A percentile compares a stretch with the other conserved stretches of the same genome.
These are phyloP conservation scores for Bucorvus abyssinicus DNA, from an alignment of 2,797 vertebrate genomes.

Conservation along the genomic window DNA sequence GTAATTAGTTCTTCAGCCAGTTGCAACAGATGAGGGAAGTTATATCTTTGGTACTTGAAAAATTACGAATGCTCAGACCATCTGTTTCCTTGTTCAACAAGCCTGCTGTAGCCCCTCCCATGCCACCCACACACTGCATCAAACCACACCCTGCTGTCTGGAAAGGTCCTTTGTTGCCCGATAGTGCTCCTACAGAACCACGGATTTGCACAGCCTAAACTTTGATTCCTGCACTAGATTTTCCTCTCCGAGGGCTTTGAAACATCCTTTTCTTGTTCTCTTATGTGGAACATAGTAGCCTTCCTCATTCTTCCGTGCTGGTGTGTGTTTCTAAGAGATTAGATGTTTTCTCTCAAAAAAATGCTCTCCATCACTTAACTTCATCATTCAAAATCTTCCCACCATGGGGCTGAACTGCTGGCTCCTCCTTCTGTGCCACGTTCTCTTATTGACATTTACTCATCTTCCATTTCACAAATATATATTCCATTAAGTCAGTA, in stretches of 20 bases:
- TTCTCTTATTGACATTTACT: neutral
- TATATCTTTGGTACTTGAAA: neutral
- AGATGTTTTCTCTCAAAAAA: neutral
- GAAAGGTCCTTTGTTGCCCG: accelerated
- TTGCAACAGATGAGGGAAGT: neutral
- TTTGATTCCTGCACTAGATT: neutral
- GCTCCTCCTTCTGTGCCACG: neutral
- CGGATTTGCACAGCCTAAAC: neutral
- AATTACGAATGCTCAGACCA: neutral
- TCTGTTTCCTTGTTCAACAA: neutral
- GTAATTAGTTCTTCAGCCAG: slow-evolving; percentile 9
- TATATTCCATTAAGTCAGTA: neutral
- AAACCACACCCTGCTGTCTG: neutral
- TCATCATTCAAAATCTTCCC: neutral
- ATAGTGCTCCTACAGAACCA: neutral
- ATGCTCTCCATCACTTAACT: neutral
- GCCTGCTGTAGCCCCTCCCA: accelerated
- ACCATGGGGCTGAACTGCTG: neutral
- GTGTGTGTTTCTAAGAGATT: neutral
- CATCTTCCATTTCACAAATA: neutral
- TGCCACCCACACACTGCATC: neutral
- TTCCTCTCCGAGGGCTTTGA: neutral
- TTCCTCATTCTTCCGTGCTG: neutral
- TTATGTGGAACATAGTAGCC: neutral
- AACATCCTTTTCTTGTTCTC: neutral